Percentiles rank a stretch among this genome's conserved stretches.
Evolutionary conservation across 1,140 invertebrate genomes (phyloP).

Genomic region (Rhyzopertha dominica): DNA sequence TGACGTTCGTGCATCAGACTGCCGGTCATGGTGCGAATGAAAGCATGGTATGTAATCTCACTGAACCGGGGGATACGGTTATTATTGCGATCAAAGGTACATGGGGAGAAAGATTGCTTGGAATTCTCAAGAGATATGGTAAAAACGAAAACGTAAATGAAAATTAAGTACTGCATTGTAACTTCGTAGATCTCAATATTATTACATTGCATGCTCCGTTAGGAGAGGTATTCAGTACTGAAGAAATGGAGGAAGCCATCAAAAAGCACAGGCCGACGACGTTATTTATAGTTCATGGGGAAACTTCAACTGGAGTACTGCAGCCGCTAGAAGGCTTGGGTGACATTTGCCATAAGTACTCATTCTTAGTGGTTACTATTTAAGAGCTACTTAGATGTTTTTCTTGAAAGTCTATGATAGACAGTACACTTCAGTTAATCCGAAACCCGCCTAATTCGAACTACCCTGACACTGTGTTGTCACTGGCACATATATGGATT

Average conservation of each 20-base stretch:
- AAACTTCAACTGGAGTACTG: conserved; percentile 73
- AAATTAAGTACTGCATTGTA: no score
- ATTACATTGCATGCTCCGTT: no score
- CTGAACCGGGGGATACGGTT: conserved; percentile 66
- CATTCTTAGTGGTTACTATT: no score
- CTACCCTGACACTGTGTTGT: no score
- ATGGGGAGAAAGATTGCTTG: conserved; percentile 70
- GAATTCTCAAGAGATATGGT: conserved; percentile 60
- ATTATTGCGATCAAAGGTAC: conserved; percentile 67
- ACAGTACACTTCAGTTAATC: no score
- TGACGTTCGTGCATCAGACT: conserved; percentile 70
- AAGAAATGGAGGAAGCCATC: conserved; percentile 57
- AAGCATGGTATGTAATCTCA: conserved; percentile 65
- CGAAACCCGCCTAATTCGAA: no score
- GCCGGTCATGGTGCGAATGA: conserved; percentile 80
- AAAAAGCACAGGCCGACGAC: conserved; percentile 56
- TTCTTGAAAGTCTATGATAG: no score
- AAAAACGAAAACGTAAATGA: no score
- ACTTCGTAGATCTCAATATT: no score
- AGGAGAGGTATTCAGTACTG: conserved; percentile 51
- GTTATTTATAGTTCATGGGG: conserved; percentile 75
- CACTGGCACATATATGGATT: no score
- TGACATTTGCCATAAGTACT: conserved; percentile 61
- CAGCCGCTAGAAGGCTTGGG: conserved; percentile 72
- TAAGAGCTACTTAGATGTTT: no score